phyloP scores from a whole-genome alignment of 2,113 vertebrate genomes.

The Electrona antarctica region DNA sequence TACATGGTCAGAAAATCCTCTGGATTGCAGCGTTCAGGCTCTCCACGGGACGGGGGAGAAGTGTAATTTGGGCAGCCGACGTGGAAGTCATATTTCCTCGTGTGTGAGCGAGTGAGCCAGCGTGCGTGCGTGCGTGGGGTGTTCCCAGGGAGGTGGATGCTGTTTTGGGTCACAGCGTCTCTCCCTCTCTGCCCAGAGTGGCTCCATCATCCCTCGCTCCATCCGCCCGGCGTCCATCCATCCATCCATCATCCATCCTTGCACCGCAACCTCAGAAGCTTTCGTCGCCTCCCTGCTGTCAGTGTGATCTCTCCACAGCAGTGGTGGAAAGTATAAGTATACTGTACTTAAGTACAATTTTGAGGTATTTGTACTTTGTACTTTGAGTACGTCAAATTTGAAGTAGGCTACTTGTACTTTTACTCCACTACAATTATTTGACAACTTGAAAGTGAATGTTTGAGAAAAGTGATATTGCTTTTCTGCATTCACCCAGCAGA shows the following conservation, averaged over 20 bases:
- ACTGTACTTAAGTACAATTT: background rate
- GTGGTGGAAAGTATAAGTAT: slow-evolving; percentile 29
- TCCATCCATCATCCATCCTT: background rate
- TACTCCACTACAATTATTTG: too few species aligned
- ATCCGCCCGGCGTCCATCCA: background rate
- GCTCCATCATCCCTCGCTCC: slow-evolving; percentile 15
- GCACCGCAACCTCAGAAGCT: slow-evolving; percentile 1
- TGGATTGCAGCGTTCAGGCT: slow-evolving; percentile 9
- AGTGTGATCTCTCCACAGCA: background rate
- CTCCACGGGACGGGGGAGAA: too few species aligned
- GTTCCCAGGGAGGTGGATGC: slow-evolving; percentile 3
- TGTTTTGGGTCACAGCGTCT: slow-evolving; percentile 45
- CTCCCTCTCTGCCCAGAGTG: slow-evolving; percentile 38
- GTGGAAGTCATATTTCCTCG: slow-evolving; percentile 52
- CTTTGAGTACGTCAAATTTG: too few species aligned
- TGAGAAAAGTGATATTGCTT: too few species aligned
- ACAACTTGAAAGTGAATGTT: too few species aligned
- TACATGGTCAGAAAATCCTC: slow-evolving; percentile 33
- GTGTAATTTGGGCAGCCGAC: slow-evolving; percentile 49
- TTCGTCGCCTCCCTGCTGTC: slow-evolving; percentile 5
- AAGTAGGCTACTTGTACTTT: too few species aligned
- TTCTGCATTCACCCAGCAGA: too few species aligned
- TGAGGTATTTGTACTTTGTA: too few species aligned
- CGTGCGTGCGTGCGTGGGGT: background rate
- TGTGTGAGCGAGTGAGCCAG: slow-evolving; percentile 10